A percentile compares a stretch with the other conserved stretches of the same genome.
Evolutionary conservation across 2,113 vertebrate genomes (phyloP).

Genomic region (Vulpes lagopus): DNA sequence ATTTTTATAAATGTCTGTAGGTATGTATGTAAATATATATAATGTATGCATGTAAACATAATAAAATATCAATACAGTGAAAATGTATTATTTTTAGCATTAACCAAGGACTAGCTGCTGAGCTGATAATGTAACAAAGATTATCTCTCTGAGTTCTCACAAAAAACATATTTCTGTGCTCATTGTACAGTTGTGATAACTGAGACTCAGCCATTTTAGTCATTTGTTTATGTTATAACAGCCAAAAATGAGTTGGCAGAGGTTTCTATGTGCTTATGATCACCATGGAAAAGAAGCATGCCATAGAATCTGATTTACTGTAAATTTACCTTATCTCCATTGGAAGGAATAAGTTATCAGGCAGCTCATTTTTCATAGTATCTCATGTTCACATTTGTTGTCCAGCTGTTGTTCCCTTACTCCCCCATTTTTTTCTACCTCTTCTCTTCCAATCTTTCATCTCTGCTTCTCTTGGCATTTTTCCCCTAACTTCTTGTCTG

Average conservation of each 20-base stretch:
- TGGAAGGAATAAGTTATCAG: not conserved
- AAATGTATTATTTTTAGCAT: not conserved
- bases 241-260: not conserved
- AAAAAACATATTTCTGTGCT: not conserved
- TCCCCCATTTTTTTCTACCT: not conserved
- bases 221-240: not conserved
- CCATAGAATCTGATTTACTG: not conserved
- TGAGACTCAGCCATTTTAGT: not conserved
- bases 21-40: not conserved
- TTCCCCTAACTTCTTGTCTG: not conserved
- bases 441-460: not conserved
- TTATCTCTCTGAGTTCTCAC: not conserved
- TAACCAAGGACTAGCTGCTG: not conserved
- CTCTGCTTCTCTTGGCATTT: not conserved
- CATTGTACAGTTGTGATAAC: not conserved
- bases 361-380: not conserved
- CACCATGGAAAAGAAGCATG: not conserved
- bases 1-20: not conserved
- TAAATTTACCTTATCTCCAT: not conserved
- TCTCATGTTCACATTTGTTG: not conserved
- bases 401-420: rapidly evolving
- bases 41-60: not conserved
- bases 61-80: not conserved
- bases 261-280: not conserved
- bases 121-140: not conserved